Evolutionary conservation across 2,113 vertebrate species (phyloP).

Genomic region (Oophaga pumilio): DNA sequence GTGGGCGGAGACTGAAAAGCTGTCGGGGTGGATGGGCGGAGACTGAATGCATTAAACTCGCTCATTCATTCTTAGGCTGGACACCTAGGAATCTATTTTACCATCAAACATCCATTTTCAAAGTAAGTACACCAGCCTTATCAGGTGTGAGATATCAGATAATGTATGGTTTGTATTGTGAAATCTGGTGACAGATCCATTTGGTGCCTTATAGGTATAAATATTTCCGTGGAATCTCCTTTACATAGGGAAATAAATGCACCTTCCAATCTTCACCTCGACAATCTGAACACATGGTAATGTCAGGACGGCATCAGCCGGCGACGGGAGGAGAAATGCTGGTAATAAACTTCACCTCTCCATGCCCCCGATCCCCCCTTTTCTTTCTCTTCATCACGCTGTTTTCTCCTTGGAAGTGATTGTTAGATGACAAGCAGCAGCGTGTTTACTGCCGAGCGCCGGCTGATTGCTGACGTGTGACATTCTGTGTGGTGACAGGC

Average conservation of each 20-base stretch:
- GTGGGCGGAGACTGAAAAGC: too few species aligned
- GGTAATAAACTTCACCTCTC: background rate
- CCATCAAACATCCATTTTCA: too few species aligned
- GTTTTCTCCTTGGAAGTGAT: background rate
- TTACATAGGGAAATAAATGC: background rate
- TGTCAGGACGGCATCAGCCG: background rate
- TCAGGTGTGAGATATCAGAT: too few species aligned
- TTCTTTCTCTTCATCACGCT: background rate
- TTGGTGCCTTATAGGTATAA: background rate
- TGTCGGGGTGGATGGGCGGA: too few species aligned
- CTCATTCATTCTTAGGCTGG: too few species aligned
- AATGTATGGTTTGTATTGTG: too few species aligned
- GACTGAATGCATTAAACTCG: too few species aligned
- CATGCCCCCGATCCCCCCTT: background rate
- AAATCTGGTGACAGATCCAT: too few species aligned
- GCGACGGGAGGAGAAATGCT: background rate
- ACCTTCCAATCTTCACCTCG: background rate
- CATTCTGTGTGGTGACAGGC: background rate
- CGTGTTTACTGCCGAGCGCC: background rate
- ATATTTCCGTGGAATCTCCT: background rate
- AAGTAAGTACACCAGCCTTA: too few species aligned
- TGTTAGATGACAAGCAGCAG: background rate
- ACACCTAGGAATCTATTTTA: too few species aligned
- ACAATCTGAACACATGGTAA: background rate
- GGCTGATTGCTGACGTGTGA: constrained; percentile 3